phyloP scores from a whole-genome alignment of 2,888 invertebrate species.

The Leistus spinibarbis region DNA sequence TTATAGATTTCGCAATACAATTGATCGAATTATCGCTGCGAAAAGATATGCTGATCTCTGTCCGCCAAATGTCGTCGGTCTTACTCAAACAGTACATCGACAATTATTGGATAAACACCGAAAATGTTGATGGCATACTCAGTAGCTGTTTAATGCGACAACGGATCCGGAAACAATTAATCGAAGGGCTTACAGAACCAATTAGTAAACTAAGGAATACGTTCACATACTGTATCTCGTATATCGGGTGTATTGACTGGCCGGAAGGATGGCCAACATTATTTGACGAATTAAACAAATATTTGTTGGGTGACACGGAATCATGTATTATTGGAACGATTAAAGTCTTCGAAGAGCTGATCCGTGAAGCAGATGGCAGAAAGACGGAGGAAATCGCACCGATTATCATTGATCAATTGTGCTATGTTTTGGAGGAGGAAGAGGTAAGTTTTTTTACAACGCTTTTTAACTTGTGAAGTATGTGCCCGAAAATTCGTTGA shows the following conservation, averaged over 20 bases:
- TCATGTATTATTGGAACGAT: constrained; percentile 72
- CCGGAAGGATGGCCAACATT: constrained; percentile 73
- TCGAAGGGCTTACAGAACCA: constrained; percentile 57
- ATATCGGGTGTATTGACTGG: constrained; percentile 76
- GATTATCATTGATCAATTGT: constrained; percentile 71
- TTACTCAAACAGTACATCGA: constrained; percentile 75
- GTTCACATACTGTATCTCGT: constrained; percentile 73
- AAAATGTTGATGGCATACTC: constrained; percentile 64
- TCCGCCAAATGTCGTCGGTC: constrained; percentile 73
- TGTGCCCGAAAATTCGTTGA: too few relatives aligned
- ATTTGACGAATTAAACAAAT: constrained; percentile 69
- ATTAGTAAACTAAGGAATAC: constrained; percentile 61
- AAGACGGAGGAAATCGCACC: constrained; percentile 72
- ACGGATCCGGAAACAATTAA: constrained; percentile 67
- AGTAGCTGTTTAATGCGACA: constrained; percentile 63
- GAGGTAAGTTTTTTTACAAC: constrained; percentile 57
- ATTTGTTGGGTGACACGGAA: constrained; percentile 55
- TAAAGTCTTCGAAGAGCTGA: constrained; percentile 72
- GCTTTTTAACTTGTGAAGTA: too few relatives aligned
- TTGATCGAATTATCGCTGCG: constrained; percentile 18
- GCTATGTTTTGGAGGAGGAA: constrained; percentile 68
- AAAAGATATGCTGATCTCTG: constrained; percentile 49
- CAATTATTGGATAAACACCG: constrained; percentile 65
- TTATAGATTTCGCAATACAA: constrained; percentile 18
- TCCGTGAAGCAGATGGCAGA: constrained; percentile 66